Percentiles rank a stretch among this genome's conserved stretches.
These are phyloP conservation scores for Pimephales promelas DNA, from an alignment of 2,113 vertebrate genomes.

Conservation along the genomic window DNA sequence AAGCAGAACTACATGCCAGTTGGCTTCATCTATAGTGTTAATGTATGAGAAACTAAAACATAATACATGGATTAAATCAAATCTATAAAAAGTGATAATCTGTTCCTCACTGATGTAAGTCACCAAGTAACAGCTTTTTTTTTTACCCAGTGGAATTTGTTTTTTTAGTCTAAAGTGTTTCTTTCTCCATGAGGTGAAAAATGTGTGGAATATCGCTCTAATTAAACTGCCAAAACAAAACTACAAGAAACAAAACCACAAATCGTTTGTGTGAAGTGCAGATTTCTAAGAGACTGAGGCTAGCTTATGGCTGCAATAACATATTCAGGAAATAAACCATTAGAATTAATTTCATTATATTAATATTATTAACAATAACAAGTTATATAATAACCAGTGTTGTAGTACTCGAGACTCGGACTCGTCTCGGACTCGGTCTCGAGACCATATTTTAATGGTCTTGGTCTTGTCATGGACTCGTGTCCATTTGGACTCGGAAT, in stretches of 20 bases:
- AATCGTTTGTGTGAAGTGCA: neutral
- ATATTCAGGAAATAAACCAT: neutral
- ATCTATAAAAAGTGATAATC: slow-evolving; percentile 5
- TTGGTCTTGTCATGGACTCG: too few species aligned
- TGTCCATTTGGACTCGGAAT: too few species aligned
- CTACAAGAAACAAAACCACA: slow-evolving; percentile 3
- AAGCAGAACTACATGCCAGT: slow-evolving; percentile 3
- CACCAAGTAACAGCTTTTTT: neutral
- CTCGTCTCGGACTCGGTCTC: too few species aligned
- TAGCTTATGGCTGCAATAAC: neutral
- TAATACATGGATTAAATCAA: neutral
- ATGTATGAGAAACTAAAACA: neutral
- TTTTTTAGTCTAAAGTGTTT: neutral
- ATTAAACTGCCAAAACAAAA: slow-evolving; percentile 17
- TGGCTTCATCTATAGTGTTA: slow-evolving; percentile 9
- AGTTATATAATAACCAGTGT: too few species aligned
- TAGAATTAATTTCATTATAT: neutral
- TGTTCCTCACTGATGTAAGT: neutral
- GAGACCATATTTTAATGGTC: too few species aligned
- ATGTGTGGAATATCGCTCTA: neutral
- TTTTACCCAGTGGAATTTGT: neutral
- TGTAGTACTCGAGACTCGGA: too few species aligned
- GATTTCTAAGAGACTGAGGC: neutral
- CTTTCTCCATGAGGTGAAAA: neutral
- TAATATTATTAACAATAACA: neutral